Conservation (phyloP, 2,113 vertebrate species). For the Oxygymnocypris stewartii region DNA sequence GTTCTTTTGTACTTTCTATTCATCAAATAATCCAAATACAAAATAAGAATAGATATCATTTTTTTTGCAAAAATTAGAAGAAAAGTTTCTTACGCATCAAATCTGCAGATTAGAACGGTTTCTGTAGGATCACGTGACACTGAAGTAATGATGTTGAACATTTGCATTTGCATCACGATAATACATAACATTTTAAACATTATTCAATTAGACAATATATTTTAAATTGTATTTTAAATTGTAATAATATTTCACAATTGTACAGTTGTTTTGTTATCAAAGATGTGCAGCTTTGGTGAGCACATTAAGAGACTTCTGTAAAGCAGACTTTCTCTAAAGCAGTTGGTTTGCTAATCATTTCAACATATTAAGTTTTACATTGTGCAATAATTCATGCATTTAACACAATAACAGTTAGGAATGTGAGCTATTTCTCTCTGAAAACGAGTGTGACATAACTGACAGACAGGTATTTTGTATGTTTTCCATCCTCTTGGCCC, state of each 20-base stretch:
- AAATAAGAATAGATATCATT: not conserved
- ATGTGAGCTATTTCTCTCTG: slow-evolving; percentile 7
- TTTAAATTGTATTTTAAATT: not conserved
- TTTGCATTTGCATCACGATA: not conserved
- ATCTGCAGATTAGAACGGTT: no score
- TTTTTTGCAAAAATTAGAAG: no score
- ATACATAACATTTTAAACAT: not conserved
- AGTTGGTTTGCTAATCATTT: no score
- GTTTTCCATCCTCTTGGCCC: slow-evolving; percentile 31
- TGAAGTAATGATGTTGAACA: not conserved
- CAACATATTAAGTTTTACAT: no score
- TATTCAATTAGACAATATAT: not conserved
- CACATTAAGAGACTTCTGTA: no score
- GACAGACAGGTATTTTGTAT: slow-evolving; percentile 31
- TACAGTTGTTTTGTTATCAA: not conserved
- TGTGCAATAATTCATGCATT: not conserved
- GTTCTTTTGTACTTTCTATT: not conserved
- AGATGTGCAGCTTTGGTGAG: no score
- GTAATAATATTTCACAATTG: not conserved
- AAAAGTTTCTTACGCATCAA: no score
- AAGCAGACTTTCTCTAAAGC: no score
- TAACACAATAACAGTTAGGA: not conserved
- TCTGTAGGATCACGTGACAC: no score
- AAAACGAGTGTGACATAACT: not conserved
- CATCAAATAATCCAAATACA: not conserved